Conservation (phyloP, 2,113 vertebrate species). For the Eretmochelys imbricata region DNA sequence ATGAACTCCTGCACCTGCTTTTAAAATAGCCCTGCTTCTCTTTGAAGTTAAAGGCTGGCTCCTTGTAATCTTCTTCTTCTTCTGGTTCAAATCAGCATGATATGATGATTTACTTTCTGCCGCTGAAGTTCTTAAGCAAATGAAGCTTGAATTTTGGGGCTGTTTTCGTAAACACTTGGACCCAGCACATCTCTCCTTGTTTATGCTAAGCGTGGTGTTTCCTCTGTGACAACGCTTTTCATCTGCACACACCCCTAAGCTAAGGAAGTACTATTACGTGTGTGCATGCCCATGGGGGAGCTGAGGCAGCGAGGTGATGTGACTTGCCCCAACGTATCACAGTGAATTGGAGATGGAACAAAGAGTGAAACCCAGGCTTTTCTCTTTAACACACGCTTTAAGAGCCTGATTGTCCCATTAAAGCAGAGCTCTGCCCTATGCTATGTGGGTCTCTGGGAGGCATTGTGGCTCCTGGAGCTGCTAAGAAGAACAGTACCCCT, state of each 20-base stretch:
- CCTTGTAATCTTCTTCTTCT: not conserved
- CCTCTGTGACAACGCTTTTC: conserved; percentile 6
- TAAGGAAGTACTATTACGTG: rapidly evolving
- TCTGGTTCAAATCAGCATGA: conserved; percentile 28
- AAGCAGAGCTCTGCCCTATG: not conserved
- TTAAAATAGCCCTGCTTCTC: not conserved
- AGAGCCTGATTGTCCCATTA: not conserved
- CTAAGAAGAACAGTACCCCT: not conserved
- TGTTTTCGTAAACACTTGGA: not conserved
- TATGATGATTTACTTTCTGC: not conserved
- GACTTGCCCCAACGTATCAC: rapidly evolving
- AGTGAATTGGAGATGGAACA: not conserved
- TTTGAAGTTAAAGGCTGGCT: not conserved
- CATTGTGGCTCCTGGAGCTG: not conserved
- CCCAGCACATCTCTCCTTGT: conserved; percentile 39
- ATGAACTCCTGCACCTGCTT: not conserved
- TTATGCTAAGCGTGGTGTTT: conserved; percentile 24
- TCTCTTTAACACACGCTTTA: not conserved
- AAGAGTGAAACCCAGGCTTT: not conserved
- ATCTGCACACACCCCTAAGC: conserved; percentile 31
- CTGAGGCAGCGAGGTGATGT: not conserved
- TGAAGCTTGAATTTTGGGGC: not conserved
- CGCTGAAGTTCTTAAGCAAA: not conserved
- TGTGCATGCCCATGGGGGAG: not conserved
- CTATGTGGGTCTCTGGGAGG: not conserved